Evolutionary conservation across 2,113 vertebrate species (phyloP), one percentile per base, ranked within the genome.

Genomic region (Bathybates hornii): DNA sequence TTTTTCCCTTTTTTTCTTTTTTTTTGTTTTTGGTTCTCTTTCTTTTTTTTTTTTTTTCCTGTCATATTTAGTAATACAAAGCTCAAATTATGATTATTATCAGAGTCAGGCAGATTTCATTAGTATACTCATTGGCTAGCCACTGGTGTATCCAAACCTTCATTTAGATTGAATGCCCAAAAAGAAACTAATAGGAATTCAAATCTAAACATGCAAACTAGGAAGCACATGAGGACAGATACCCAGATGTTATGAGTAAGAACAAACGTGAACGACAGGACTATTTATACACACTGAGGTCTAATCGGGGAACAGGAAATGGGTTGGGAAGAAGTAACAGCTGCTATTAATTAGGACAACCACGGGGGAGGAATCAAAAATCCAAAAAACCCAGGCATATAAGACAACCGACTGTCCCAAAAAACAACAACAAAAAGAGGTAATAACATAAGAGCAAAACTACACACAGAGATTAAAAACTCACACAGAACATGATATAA

Each of bases 31-130:
- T n/a, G n/a, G n/a, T n/a, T n/a, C n/a, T n/a, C n/a, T n/a, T n/a
- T n/a, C n/a, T n/a, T n/a, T n/a, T n/a, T 63, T 63, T 19, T 61
- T 3, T 61, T 3, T 1, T 7, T 1, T 0, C 1, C 6, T 21
- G 63, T 9, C 34, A 68, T 68, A 68, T 41, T 8, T 13, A 68
- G 19, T 68, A 21, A 13, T 24, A 41, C 12, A 16, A 43, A 24
- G n/a, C 5, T 71, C 12, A 71, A 68, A 41, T 41, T 68, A 9
- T 68, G 19, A 36, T 68, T 41, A 68, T 68, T 41, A 68, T 68
- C 1, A 13, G 19, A 41, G 36, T 68, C 12, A 68, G 63, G 36
- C 8, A 41, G 5, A 41, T 41, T 41, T 41, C n/a, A 41, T 68
- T 68, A 43, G n/a, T 41, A 71, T 71, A 13, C 7, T 68, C 63